These are phyloP conservation scores for Ericerus pela DNA, from an alignment of 1,140 invertebrate genomes.

Conservation along the genomic window DNA sequence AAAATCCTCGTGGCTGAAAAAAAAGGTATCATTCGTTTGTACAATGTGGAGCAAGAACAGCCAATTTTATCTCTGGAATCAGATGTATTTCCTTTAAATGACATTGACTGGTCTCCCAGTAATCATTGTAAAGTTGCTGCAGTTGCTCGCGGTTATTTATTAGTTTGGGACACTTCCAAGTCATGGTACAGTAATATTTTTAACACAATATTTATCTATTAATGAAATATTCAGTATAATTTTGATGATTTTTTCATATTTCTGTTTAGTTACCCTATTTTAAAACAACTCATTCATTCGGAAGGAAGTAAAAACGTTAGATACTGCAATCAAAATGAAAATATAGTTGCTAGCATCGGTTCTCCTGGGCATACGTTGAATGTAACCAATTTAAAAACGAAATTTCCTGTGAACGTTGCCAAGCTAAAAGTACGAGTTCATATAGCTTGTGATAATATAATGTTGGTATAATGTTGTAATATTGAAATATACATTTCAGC, in stretches of 20 bases:
- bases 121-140: constrained; percentile 44
- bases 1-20: constrained; percentile 63
- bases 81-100: constrained; percentile 41
- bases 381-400: constrained; percentile 39
- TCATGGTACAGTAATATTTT: constrained; percentile 32
- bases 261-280: constrained; percentile 36
- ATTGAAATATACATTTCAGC: constrained; percentile 18
- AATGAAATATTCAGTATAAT: too few species aligned
- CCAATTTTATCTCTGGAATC: constrained; percentile 55
- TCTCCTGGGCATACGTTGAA: constrained; percentile 42
- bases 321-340: constrained; percentile 38
- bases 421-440: constrained; percentile 28
- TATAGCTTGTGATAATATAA: neutral
- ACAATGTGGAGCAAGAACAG: constrained; percentile 49
- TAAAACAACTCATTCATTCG: constrained; percentile 38
- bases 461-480: neutral
- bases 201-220: neutral
- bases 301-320: constrained; percentile 40
- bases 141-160: constrained; percentile 42
- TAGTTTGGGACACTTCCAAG: constrained; percentile 45
- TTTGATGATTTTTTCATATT: neutral
- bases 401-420: constrained; percentile 37
- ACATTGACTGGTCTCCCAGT: constrained; percentile 50
- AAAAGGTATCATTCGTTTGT: constrained; percentile 52
- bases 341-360: constrained; percentile 42